A percentile compares a stretch with the other conserved stretches of the same genome.
phyloP scores from a whole-genome alignment of 2,797 vertebrate genomes.

The Zenarchopterus dispar region DNA sequence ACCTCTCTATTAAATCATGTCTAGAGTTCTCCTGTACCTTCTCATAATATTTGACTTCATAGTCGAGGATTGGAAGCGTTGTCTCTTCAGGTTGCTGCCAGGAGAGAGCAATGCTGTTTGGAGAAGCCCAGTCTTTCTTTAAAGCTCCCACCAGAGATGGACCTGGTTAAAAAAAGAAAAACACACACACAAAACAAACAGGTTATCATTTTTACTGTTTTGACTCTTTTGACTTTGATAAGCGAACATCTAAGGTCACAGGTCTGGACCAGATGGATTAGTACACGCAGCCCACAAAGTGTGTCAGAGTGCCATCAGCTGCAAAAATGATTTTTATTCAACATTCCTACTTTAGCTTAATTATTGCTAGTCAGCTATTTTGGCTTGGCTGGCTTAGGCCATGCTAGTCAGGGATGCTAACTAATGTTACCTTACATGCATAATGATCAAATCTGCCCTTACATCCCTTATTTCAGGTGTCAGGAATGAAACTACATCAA shows the following conservation, averaged over 20 bases:
- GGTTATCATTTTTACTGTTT: background rate
- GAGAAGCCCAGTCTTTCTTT: slow-evolving; percentile 97
- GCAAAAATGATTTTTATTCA: slow-evolving; percentile 16
- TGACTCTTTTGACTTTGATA: slow-evolving; percentile 5
- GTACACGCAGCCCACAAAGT: background rate
- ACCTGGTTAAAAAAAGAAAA: slow-evolving; percentile 76
- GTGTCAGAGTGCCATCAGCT: slow-evolving; percentile 6
- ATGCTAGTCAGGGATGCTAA: too few species aligned
- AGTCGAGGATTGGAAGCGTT: slow-evolving; percentile 88
- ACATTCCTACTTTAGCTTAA: slow-evolving; percentile 11
- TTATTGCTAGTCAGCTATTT: too few species aligned
- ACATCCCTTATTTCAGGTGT: too few species aligned
- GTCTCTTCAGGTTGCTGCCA: slow-evolving; percentile 93
- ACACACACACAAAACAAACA: background rate
- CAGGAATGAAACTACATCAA: too few species aligned
- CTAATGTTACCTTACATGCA: too few species aligned
- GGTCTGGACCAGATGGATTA: background rate
- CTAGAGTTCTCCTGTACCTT: slow-evolving; percentile 82
- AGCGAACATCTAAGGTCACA: slow-evolving; percentile 7
- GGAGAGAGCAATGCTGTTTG: slow-evolving; percentile 95
- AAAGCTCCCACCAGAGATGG: slow-evolving; percentile 90
- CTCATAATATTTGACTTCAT: slow-evolving; percentile 98
- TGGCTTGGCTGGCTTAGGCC: too few species aligned
- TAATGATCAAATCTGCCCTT: too few species aligned
- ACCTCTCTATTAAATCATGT: background rate